These are phyloP conservation scores for Eilema griseolum DNA, from an alignment of 2,888 invertebrate genomes.

Conservation along the genomic window DNA sequence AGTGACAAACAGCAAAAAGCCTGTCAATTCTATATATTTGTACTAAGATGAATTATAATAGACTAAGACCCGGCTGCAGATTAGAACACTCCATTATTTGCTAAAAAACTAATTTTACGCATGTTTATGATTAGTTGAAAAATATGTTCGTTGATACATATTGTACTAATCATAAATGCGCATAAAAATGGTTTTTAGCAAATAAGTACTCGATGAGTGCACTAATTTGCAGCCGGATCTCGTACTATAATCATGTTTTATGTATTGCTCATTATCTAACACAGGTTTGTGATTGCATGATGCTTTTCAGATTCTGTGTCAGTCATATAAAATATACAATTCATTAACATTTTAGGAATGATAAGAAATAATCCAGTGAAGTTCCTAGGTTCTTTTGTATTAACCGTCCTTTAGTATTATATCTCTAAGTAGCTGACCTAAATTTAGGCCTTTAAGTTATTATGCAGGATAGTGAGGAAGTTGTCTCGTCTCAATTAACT, in stretches of 20 bases:
- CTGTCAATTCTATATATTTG: slow-evolving; percentile 29
- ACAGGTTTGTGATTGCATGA: not conserved
- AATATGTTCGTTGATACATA: too few species aligned
- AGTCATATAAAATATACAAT: not conserved
- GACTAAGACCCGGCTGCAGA: too few species aligned
- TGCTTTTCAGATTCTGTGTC: slow-evolving; percentile 3
- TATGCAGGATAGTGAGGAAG: not conserved
- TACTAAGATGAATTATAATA: slow-evolving; percentile 15
- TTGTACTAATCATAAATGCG: too few species aligned
- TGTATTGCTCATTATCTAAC: not conserved
- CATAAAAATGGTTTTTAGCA: too few species aligned
- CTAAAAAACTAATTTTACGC: too few species aligned
- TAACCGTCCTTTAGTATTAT: slow-evolving; percentile 8
- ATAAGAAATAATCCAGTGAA: not conserved
- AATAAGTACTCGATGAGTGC: too few species aligned
- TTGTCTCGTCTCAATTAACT: not conserved
- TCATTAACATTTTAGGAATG: not conserved
- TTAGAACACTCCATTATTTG: too few species aligned
- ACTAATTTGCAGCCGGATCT: too few species aligned
- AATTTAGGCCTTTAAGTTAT: not conserved
- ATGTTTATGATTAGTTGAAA: too few species aligned
- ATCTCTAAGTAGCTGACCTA: slow-evolving; percentile 3
- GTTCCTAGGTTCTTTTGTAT: slow-evolving; percentile 13
- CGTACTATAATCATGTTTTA: too few species aligned
- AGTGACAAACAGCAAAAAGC: slow-evolving; percentile 24